Evolutionary conservation across 2,797 vertebrate genomes (phyloP), one percentile per base, ranked within the genome.

Genomic region (Crax fasciolata): DNA sequence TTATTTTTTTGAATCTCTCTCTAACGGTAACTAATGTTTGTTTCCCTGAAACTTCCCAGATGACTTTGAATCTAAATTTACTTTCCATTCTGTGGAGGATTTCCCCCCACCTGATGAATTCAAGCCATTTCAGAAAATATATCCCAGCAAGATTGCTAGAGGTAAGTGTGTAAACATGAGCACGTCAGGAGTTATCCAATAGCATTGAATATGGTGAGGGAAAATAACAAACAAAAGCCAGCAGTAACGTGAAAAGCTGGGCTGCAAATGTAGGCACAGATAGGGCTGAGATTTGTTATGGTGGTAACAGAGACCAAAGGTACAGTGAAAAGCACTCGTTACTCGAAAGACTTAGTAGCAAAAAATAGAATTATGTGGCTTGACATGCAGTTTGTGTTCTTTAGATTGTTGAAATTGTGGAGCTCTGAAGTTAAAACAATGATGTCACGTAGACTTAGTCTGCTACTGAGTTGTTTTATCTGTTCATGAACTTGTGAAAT

Each of bases 11-110:
- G 9, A 51, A 57, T 35, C 19, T 38, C 35, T 48, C 19, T 49
- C 41, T 61, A 38, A 41, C 15, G 41, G 16, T 6, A 41, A 58
- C 68, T 85, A 58, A 46, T 55, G 13, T 82, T 74, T 92, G n/a
- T 82, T 93, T 93, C 63, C 27, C 41, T 84, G 61, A 72, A 48
- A 71, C 27, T 95, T 93, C 72, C 52, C 95, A 98, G 99, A 99
- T 97, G 99, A 99, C 97, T 99, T 99, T 91, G 99, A 99, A 95
- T 99, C 99, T 10, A 99, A 99, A 97, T 99, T 99, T 97, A 99
- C 99, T 81, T 99, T 99, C 97, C 99, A 99, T 97, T 98, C 99
- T 2, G 93, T 99, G 70, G 99, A 99, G 95, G 99, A 99, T 81
- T 98, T 99, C 12, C 99, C 99, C 14, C 99, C 99, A 71, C 99